Evolutionary conservation across 2,888 invertebrate genomes (phyloP).

Genomic region (Nasonia oneida): DNA sequence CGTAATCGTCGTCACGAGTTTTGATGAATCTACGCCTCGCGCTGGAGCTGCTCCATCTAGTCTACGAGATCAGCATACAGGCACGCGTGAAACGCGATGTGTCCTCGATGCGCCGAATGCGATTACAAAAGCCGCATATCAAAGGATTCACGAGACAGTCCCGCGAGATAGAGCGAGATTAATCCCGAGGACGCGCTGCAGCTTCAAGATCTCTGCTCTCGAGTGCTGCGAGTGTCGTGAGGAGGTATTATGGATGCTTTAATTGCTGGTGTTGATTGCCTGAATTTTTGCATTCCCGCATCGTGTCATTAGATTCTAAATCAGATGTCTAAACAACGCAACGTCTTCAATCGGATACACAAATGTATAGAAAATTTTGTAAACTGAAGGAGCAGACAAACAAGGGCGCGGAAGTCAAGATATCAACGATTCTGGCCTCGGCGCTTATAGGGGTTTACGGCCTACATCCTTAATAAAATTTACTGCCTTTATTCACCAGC

Average conservation of each 20-base stretch:
- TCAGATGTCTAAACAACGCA: background rate
- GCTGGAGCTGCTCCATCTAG: background rate
- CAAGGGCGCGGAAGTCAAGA: background rate
- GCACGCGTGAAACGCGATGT: slow-evolving; percentile 8
- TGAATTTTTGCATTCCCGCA: background rate
- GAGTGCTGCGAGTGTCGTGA: background rate
- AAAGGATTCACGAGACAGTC: background rate
- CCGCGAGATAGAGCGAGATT: background rate
- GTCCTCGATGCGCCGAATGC: background rate
- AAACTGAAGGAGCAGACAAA: slow-evolving; percentile 10
- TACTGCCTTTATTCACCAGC: slow-evolving; percentile 1
- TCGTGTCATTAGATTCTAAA: background rate
- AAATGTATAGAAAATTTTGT: background rate
- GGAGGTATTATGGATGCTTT: background rate
- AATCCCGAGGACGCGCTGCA: background rate
- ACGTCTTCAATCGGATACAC: background rate
- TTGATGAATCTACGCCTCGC: background rate
- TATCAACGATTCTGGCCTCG: background rate
- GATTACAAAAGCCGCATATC: slow-evolving; percentile 11
- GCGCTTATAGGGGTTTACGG: background rate
- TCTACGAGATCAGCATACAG: background rate
- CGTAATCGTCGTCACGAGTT: background rate
- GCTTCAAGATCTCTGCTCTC: background rate
- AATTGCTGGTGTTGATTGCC: background rate
- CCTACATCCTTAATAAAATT: slow-evolving; percentile 12